These are phyloP conservation scores for Elmis aenea DNA, from an alignment of 2,888 invertebrate genomes.

Conservation along the genomic window DNA sequence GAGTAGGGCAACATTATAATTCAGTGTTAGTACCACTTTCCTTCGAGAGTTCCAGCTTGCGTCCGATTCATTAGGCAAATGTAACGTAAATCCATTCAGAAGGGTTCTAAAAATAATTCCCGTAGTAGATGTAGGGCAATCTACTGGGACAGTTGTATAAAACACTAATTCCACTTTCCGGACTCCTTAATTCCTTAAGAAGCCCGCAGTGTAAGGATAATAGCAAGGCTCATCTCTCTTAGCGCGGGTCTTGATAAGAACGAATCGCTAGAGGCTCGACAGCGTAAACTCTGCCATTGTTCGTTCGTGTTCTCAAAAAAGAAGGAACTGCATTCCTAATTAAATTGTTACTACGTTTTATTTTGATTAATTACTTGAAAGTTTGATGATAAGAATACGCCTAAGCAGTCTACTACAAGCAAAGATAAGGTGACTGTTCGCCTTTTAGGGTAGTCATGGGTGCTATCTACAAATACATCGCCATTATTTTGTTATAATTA, in stretches of 20 bases:
- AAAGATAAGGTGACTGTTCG: no score
- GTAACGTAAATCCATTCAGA: no score
- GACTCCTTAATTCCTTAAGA: conserved; percentile 18
- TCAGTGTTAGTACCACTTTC: no score
- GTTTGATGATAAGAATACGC: no score
- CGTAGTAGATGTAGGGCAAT: conserved; percentile 7
- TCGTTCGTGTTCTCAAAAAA: conserved; percentile 12
- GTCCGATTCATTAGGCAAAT: no score
- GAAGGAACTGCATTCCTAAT: conserved; percentile 10
- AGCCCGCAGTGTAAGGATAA: conserved; percentile 18
- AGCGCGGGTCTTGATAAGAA: conserved; percentile 18
- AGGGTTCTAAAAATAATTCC: conserved; percentile 10
- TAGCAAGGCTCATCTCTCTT: conserved; percentile 19
- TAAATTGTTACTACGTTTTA: conserved; percentile 14
- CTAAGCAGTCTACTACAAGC: no score
- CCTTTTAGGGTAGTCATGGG: no score
- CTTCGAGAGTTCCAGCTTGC: no score
- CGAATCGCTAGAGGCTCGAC: conserved; percentile 12
- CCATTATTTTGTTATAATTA: no score
- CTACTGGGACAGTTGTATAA: conserved; percentile 15
- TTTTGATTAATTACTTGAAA: conserved; percentile 17
- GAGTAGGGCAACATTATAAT: no score
- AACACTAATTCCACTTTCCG: conserved; percentile 20
- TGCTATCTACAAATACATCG: no score
- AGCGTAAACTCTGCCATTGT: conserved; percentile 12